Percentiles rank a stretch among this genome's conserved stretches.
Conservation (phyloP, 2,113 vertebrate genomes). For the Tapirus terrestris region DNA sequence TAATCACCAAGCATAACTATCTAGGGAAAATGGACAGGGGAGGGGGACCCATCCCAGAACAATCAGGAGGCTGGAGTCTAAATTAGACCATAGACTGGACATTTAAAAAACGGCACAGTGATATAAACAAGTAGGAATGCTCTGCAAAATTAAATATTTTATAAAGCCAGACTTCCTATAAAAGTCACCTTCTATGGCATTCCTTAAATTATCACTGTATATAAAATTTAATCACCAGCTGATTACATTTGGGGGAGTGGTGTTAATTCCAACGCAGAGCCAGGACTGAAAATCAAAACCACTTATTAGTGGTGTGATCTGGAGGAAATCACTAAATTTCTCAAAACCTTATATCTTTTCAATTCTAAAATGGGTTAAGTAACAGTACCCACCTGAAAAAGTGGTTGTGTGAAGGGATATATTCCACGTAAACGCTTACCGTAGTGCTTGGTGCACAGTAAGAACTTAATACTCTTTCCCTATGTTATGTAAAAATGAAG, state of each 20-base stretch:
- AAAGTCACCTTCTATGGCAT: not conserved
- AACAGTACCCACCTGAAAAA: slow-evolving; percentile 12
- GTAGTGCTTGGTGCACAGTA: not conserved
- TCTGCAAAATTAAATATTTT: not conserved
- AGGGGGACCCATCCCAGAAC: not conserved
- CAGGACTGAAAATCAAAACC: not conserved
- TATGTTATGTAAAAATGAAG: slow-evolving; percentile 30
- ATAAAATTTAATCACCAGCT: slow-evolving; percentile 13
- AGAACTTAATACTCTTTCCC: not conserved
- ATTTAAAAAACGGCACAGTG: not conserved
- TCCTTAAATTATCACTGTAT: not conserved
- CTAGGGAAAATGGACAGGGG: not conserved
- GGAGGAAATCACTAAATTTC: not conserved
- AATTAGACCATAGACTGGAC: not conserved
- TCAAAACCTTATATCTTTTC: slow-evolving; percentile 12
- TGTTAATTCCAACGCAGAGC: slow-evolving; percentile 5
- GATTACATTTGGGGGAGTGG: not conserved
- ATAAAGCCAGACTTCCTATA: not conserved
- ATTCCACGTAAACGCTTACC: not conserved
- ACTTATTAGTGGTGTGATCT: not conserved
- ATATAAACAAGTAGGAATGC: not conserved
- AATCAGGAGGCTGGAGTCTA: not conserved
- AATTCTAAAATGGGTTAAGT: not conserved
- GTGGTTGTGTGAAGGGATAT: not conserved
- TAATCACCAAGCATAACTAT: not conserved